Base-by-base conservation (phyloP, 2,113 vertebrate genomes). In the Cyprinus carpio region DNA sequence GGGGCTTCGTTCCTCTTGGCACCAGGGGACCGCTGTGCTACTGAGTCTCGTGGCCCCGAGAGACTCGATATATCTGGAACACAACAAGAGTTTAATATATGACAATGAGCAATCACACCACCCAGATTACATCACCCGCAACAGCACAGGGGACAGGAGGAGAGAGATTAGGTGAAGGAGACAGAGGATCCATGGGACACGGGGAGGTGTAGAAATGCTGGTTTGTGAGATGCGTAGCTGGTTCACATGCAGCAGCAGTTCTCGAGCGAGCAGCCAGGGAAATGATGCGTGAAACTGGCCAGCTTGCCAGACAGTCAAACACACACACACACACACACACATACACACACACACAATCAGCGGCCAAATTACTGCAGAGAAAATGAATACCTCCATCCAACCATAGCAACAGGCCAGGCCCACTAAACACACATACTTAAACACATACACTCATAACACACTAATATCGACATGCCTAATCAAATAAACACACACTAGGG, bases 301-400 rank as follows among this genome's bases (percentile, higher is more conserved):
- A 84, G 82, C 82, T 79, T 75, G 49, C 71, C 76, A 81, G 78
- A 43, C 77, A 29, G 84, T 87, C 84, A 84, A 69, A 78, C 72
- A 58, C 82, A 76, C 80, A 67, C 25, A 69, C 67, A 40, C 67
- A 49, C 2, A 49, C 8, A 82, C 64, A 69, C 3, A n/a, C 80
- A 67, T 16, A 69, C 67, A 40, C 67, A 49, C 2, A 49, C 8
- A 82, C 64, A 69, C 3, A n/a, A 72, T 31, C 15, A 81, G 58
- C 15, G 2, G 27, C 79, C 85, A 84, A 88, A 86, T 84, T 78
- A 89, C 81, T 75, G 78, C 76, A 18, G 58, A 87, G 83, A 88
- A 89, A 89, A 87, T 87, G 43, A 88, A 87, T 87, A 81, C 83
- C 78, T 87, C 69, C 83, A 86, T 74, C 67, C 75, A 88, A 76